Conservation (phyloP, 1,140 invertebrate genomes). For the Conus ventricosus region DNA sequence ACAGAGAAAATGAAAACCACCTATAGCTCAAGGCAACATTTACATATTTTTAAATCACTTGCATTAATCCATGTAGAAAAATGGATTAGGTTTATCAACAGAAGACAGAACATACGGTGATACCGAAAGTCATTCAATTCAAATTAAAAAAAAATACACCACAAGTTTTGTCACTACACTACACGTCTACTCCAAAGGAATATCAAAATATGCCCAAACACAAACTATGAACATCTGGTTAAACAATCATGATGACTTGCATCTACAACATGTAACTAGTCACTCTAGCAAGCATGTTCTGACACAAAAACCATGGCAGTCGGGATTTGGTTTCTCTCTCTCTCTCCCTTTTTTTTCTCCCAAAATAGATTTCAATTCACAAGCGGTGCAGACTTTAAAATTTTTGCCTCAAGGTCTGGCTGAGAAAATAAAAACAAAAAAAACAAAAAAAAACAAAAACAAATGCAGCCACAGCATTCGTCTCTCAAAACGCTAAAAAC, state of each 20-base stretch:
- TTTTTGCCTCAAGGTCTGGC: neutral
- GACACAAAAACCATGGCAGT: neutral
- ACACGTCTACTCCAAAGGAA: neutral
- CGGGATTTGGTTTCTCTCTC: neutral
- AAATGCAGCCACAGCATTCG: neutral
- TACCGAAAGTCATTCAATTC: too few relatives aligned
- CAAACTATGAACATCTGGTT: neutral
- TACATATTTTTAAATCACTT: too few relatives aligned
- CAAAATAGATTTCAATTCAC: too few relatives aligned
- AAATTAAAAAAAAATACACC: too few relatives aligned
- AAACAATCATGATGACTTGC: neutral
- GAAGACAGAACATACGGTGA: too few relatives aligned
- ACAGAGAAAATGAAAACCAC: too few relatives aligned
- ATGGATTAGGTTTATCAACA: too few relatives aligned
- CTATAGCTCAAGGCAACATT: too few relatives aligned
- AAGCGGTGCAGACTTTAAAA: neutral
- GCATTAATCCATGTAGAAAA: too few relatives aligned
- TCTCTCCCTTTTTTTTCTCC: too few relatives aligned
- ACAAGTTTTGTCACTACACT: neutral
- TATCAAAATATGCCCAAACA: neutral
- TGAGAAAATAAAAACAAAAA: neutral
- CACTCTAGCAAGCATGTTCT: constrained; percentile 12
- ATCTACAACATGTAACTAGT: neutral
- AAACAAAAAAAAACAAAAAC: too few relatives aligned
- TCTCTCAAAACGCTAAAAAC: too few relatives aligned